These are phyloP conservation scores for Palythoa caribaeorum DNA, from an alignment of 92 coral and sea anemone species.

Conservation along the genomic window DNA sequence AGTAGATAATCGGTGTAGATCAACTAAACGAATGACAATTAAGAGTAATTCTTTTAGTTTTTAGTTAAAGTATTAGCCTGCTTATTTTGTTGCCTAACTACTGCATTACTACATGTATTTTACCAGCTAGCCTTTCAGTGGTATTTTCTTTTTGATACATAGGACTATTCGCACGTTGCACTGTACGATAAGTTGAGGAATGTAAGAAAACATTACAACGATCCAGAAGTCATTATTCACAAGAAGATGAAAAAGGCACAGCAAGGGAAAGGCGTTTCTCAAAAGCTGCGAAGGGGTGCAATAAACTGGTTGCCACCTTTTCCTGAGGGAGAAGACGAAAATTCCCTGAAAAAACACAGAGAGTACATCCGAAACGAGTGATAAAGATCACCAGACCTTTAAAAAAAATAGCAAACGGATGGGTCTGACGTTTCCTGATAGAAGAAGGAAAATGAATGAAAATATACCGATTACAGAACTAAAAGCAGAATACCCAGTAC, in stretches of 20 bases:
- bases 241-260: slow-evolving; percentile 21
- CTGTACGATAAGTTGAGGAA: slow-evolving; percentile 68
- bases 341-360: slow-evolving; percentile 51
- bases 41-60: neutral
- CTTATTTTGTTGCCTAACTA: neutral
- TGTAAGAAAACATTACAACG: slow-evolving; percentile 32
- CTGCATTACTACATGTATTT: neutral
- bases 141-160: neutral
- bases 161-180: slow-evolving; percentile 71
- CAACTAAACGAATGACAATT: too few relatives aligned
- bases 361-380: slow-evolving; percentile 56
- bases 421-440: slow-evolving; percentile 65
- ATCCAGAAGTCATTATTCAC: slow-evolving; percentile 62
- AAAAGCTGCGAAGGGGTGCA: slow-evolving; percentile 65
- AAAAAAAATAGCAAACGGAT: slow-evolving; percentile 54
- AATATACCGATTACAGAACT: slow-evolving; percentile 39
- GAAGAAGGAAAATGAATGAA: slow-evolving; percentile 55
- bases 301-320: slow-evolving; percentile 81
- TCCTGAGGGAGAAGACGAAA: slow-evolving; percentile 83
- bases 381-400: slow-evolving; percentile 55
- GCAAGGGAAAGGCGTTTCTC: neutral
- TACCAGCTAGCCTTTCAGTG: neutral
- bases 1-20: too few relatives aligned
- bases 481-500: slow-evolving; percentile 64
- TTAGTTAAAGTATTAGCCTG: neutral